Evolutionary conservation across 2,797 vertebrate genomes (phyloP), one percentile per base, ranked within the genome.

Genomic region (Tarsius wallacei): DNA sequence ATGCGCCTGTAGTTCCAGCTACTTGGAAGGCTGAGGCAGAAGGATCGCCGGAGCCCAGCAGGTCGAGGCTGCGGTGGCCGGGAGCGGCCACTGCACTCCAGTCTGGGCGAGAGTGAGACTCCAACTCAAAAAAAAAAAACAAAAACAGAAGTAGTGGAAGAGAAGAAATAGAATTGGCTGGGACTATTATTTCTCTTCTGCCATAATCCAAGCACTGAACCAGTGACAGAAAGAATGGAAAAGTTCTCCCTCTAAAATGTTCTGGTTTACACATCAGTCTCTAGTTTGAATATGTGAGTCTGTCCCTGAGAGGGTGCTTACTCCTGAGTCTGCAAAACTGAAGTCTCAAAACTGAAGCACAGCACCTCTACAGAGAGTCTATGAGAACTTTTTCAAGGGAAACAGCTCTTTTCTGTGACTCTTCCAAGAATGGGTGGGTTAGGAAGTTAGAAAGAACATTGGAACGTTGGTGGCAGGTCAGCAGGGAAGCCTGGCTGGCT

Each of bases 171-270:
- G 55, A 74, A 42, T 80, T 87, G 87, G 31, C 36, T 47, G 36
- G 24, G 33, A 73, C 8, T 70, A 47, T 28, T 78, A 83, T 94
- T 55, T 59, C 7, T 42, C 64, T 55, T 42, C 49, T 86, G 16
- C 61, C n/a, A 26, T 83, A 61, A 90, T 49, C 47, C 26, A 94
- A 64, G 63, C 81, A 82, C n/a, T 49, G 47, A 17, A 77, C 31
- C 87, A 85, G 53, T 76, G 73, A 81, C 66, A 64, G 24, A 85
- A 11, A 94, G 90, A 53, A 57, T 82, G 36, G 55, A 80, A 61
- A 88, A 31, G 4, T 90, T 57, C 55, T 87, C n/a, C n/a, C 28
- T 91, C 84, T 63, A 51, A 61, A 47, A 28, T 22, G 28, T 74
- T 94, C 59, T 66, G n/a, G 47, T 83, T 87, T 57, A 59, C 55